phyloP scores from a whole-genome alignment of 2,888 invertebrate species.

The Halocaridina rubra region DNA sequence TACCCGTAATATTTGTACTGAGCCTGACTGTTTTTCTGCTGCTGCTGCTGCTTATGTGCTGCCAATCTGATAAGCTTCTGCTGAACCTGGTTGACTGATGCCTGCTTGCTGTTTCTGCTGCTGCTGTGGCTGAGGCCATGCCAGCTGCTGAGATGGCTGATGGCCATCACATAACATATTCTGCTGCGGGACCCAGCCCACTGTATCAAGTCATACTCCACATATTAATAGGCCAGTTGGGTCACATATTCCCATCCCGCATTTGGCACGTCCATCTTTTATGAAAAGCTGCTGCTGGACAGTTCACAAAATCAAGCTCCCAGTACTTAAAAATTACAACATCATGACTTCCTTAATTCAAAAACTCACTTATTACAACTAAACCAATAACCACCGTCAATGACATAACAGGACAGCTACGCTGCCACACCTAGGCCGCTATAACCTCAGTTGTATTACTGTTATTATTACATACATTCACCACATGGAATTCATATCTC shows the following conservation, averaged over 20 bases:
- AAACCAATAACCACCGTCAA: constrained; percentile 58
- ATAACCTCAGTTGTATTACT: constrained; percentile 54
- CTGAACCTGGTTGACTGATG: constrained; percentile 58
- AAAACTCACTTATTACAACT: constrained; percentile 58
- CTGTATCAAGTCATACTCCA: no score
- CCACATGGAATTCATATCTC: constrained; percentile 54
- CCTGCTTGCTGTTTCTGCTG: constrained; percentile 50
- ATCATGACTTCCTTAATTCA: constrained; percentile 58
- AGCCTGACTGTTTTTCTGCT: constrained; percentile 60
- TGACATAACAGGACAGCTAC: constrained; percentile 58
- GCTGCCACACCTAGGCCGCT: constrained; percentile 58
- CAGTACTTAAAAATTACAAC: constrained; percentile 59
- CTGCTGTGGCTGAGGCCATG: constrained; percentile 45
- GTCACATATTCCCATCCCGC: constrained; percentile 15
- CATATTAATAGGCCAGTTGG: no score
- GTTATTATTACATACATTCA: constrained; percentile 51
- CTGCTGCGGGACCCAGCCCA: constrained; percentile 38
- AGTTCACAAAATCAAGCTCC: constrained; percentile 60
- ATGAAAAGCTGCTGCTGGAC: constrained; percentile 56
- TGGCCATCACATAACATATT: constrained; percentile 41
- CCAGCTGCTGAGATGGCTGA: constrained; percentile 48
- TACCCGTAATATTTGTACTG: constrained; percentile 63
- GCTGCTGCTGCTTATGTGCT: constrained; percentile 58
- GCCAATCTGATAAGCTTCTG: constrained; percentile 51
- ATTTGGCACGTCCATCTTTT: constrained; percentile 58